Base-by-base conservation (phyloP, 2,888 invertebrate species). In the Cataglyphis albicans region DNA sequence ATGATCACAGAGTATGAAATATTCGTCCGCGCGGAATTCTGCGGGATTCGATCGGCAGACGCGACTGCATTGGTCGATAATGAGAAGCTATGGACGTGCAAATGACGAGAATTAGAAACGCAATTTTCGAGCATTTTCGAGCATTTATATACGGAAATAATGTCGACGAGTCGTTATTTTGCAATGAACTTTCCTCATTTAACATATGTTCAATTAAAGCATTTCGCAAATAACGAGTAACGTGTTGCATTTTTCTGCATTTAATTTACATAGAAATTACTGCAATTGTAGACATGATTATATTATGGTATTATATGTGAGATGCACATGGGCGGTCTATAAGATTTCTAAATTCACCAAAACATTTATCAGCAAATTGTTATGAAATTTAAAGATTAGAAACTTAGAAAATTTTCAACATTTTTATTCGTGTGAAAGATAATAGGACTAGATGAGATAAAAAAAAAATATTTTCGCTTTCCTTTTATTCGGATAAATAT, bases 31-130 rank as follows among this genome's bases (percentile, higher is more conserved):
- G 72, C 12, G 59, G 44, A 57, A 76, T 76, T 68, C 68, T 55
- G 41, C 57, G 70, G 76, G 72, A 78, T 78, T 70, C 78, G 44
- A 72, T 80, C 78, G 78, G 32, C 59, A 32, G n/a, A 59, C 70
- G 32, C 18, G 59, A 65, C 18, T 70, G 35, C 76, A 76, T 68
- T 67, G 41, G 57, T 72, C 78, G 72, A 80, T 80, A 72, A 80
- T 72, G 72, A 80, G 78, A 59, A 72, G 72, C 72, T 80, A 80
- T 72, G 78, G 72, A 44, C 44, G 72, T 21, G 41, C 59, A 80
- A 80, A 80, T 80, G 78, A 80, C 59, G 78, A 55, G 64, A 80
- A 80, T 80, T 80, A 80, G 72, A 80, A 80, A 80, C 59, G 44
- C 59, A 80, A 80, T 80, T 80, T 72, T 80, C 78, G 59, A 32